These are phyloP conservation scores for Chloropsis hardwickii DNA, from an alignment of 2,113 vertebrate genomes.

Conservation along the genomic window DNA sequence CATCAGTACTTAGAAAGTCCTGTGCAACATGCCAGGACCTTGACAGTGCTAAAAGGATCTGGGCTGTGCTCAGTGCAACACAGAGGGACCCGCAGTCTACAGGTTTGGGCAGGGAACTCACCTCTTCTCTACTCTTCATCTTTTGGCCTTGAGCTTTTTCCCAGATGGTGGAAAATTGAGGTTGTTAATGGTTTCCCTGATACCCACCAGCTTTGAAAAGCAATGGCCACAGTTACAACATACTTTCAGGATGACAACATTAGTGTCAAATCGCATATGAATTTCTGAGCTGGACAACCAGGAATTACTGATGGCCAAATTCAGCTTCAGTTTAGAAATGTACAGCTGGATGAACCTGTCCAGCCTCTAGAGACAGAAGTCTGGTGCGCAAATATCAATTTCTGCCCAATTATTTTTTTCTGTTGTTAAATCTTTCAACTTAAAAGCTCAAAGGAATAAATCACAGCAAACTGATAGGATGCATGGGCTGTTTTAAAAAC, in stretches of 20 bases:
- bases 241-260: background rate
- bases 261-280: background rate
- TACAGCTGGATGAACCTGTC: background rate
- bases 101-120: background rate
- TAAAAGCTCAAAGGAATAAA: background rate
- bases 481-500: background rate
- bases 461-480: background rate
- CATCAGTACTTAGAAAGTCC: background rate
- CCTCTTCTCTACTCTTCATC: background rate
- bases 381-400: background rate
- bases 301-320: background rate
- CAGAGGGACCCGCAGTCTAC: background rate
- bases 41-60: background rate
- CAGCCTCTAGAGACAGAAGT: background rate
- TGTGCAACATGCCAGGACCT: background rate
- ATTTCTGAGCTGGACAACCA: background rate
- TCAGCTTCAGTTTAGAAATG: background rate
- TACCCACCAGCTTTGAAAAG: background rate
- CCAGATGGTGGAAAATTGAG: background rate
- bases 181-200: background rate
- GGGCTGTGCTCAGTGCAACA: background rate
- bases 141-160: background rate
- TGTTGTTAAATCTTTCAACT: background rate
- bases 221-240: fast-evolving
- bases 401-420: background rate